phyloP scores from a whole-genome alignment of 53 echinoderm and acorn worm genomes.

The Stichopus horrens region DNA sequence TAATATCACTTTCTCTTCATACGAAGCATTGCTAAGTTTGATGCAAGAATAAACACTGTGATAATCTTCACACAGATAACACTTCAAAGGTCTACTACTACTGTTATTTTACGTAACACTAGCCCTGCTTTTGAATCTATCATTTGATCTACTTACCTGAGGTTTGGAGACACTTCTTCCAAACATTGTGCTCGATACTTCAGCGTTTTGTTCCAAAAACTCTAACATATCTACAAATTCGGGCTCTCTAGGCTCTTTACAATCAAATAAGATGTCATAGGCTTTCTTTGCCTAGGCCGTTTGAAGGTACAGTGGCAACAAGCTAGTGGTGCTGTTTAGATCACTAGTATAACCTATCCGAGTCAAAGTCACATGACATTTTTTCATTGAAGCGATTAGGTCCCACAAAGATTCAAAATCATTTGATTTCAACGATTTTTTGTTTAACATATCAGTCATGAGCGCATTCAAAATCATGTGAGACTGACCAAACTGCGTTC shows the following conservation, averaged over 20 bases:
- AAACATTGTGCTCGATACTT: slow-evolving; percentile 48
- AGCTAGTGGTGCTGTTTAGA: slow-evolving; percentile 33
- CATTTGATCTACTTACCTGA: background rate
- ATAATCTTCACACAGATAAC: slow-evolving; percentile 27
- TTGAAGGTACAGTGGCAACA: slow-evolving; percentile 50
- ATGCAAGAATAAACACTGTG: slow-evolving; percentile 13
- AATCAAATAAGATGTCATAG: slow-evolving; percentile 22
- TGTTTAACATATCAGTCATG: slow-evolving; percentile 36
- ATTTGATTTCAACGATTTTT: slow-evolving; percentile 43
- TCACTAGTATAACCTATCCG: slow-evolving; percentile 50
- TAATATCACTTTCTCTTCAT: slow-evolving; percentile 36
- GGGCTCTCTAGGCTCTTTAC: background rate
- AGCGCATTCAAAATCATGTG: slow-evolving; percentile 54
- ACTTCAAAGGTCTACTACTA: slow-evolving; percentile 40
- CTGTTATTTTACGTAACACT: slow-evolving; percentile 46
- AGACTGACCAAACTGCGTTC: slow-evolving; percentile 51
- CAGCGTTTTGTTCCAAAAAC: slow-evolving; percentile 28
- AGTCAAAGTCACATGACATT: slow-evolving; percentile 44
- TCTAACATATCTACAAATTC: slow-evolving; percentile 39
- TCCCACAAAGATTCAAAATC: slow-evolving; percentile 46
- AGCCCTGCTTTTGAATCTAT: background rate
- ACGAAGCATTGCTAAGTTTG: background rate
- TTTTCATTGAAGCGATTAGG: slow-evolving; percentile 52
- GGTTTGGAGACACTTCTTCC: background rate
- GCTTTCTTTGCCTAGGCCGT: slow-evolving; percentile 49